Percentiles rank a stretch among this genome's conserved stretches.
Conservation (phyloP, 2,113 vertebrate genomes). For the Pachyramphus minor region DNA sequence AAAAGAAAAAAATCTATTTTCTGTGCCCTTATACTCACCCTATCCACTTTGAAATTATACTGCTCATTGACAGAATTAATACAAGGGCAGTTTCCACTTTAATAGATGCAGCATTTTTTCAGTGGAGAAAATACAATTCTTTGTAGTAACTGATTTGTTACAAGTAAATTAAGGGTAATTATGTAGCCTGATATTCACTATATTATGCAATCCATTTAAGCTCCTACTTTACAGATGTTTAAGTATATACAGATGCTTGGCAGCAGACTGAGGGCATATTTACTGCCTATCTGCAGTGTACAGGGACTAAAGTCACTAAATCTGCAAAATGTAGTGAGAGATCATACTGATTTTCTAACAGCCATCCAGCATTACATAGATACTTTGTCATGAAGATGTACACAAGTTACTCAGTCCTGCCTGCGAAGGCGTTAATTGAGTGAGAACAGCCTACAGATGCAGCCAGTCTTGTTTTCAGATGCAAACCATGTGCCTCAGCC, state of each 20-base stretch:
- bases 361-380: neutral
- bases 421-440: neutral
- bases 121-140: neutral
- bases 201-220: neutral
- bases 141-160: slow-evolving; percentile 34
- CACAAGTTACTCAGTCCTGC: neutral
- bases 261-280: neutral
- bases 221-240: slow-evolving; percentile 12
- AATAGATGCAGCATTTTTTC: slow-evolving; percentile 4
- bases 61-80: slow-evolving; percentile 21
- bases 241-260: slow-evolving; percentile 16
- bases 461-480: neutral
- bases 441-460: neutral
- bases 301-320: slow-evolving; percentile 6
- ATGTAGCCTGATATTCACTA: slow-evolving; percentile 14
- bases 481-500: neutral
- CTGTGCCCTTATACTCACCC: slow-evolving; percentile 35
- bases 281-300: neutral
- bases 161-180: slow-evolving; percentile 48
- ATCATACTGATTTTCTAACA: neutral
- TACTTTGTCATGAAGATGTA: neutral
- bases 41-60: slow-evolving; percentile 26
- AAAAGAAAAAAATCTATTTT: slow-evolving; percentile 38
- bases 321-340: slow-evolving; percentile 3
- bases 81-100: neutral